Evolutionary conservation across 2,888 invertebrate genomes (phyloP).

Genomic region (Netelia virgata): DNA sequence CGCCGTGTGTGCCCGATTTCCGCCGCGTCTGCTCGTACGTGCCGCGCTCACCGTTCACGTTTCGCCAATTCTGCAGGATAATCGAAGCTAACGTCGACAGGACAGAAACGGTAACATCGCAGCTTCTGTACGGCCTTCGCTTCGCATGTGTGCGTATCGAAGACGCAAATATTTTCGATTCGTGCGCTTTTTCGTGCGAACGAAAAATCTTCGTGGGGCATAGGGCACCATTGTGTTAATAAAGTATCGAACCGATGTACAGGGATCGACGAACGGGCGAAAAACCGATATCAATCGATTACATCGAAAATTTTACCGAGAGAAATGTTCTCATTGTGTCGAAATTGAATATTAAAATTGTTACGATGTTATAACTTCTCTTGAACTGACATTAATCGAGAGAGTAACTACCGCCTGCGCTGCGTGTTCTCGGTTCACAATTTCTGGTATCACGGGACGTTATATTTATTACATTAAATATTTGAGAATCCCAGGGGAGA

Average conservation of each 20-base stretch:
- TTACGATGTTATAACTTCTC: neutral
- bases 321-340: neutral
- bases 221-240: no score
- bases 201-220: neutral
- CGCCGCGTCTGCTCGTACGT: slow-evolving; percentile 64
- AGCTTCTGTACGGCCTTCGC: neutral
- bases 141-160: neutral
- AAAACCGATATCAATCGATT: no score
- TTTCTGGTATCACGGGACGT: slow-evolving; percentile 20
- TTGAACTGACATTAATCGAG: slow-evolving; percentile 23
- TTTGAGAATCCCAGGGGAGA: neutral
- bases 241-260: no score
- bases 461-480: slow-evolving; percentile 34
- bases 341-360: neutral
- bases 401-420: neutral
- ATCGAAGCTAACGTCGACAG: slow-evolving; percentile 55
- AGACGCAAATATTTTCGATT: neutral
- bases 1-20: slow-evolving; percentile 46
- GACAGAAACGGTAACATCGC: slow-evolving; percentile 24
- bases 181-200: neutral
- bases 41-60: slow-evolving; percentile 59
- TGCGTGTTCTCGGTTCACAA: slow-evolving; percentile 25
- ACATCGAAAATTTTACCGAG: neutral
- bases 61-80: slow-evolving; percentile 55
- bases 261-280: no score